phyloP scores from a whole-genome alignment of 2,888 invertebrate genomes.

The Rhorus exstirpatorius region DNA sequence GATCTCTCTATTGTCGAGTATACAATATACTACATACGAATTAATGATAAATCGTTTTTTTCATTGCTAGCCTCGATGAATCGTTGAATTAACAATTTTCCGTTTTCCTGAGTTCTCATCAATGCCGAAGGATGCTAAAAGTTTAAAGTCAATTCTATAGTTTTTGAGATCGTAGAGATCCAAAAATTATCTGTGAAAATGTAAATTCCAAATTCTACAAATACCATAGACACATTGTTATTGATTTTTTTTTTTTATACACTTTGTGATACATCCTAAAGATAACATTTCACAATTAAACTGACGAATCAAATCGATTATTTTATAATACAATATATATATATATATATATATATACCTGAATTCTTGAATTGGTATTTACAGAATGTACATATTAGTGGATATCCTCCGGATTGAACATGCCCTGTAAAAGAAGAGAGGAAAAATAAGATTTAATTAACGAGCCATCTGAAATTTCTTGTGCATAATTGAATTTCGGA shows the following conservation, averaged over 20 bases:
- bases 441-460: slow-evolving; percentile 4
- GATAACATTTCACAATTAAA: slow-evolving; percentile 32
- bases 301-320: slow-evolving; percentile 35
- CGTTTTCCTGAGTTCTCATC: not conserved
- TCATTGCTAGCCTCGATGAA: slow-evolving; percentile 24
- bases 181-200: not conserved
- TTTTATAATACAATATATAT: no score
- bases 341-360: no score
- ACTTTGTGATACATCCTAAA: slow-evolving; percentile 47
- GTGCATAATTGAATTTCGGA: not conserved
- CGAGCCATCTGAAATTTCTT: not conserved
- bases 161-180: no score
- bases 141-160: no score
- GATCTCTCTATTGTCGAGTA: slow-evolving; percentile 24
- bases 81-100: not conserved
- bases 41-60: slow-evolving; percentile 53
- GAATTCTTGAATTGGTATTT: slow-evolving; percentile 53
- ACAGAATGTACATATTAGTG: slow-evolving; percentile 76
- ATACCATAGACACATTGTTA: not conserved
- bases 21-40: slow-evolving; percentile 3
- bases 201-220: not conserved
- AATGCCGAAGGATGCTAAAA: not conserved
- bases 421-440: slow-evolving; percentile 89
- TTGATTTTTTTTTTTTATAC: slow-evolving; percentile 19
- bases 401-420: slow-evolving; percentile 95